phyloP scores from a whole-genome alignment of 2,888 invertebrate genomes.

The Heliconius charithonia region DNA sequence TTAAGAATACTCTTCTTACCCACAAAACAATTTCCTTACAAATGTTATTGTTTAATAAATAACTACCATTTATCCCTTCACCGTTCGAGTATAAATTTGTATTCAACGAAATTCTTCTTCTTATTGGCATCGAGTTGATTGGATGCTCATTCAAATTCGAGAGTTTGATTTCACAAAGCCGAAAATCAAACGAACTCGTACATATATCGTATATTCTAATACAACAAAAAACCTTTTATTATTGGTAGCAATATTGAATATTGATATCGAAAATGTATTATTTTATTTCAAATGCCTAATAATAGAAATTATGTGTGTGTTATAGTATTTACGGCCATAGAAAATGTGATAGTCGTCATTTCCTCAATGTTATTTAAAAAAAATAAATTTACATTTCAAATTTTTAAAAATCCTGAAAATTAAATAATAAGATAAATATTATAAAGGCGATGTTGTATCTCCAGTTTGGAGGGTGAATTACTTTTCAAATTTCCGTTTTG shows the following conservation, averaged over 20 bases:
- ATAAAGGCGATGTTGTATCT: too few species aligned
- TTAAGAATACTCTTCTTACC: neutral
- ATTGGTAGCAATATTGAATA: slow-evolving; percentile 10
- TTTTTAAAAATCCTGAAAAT: too few species aligned
- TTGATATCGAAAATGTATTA: neutral
- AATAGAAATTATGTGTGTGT: neutral
- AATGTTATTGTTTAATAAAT: slow-evolving; percentile 6
- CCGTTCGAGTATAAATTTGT: slow-evolving; percentile 41
- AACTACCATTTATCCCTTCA: slow-evolving; percentile 40
- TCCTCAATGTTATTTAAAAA: too few species aligned
- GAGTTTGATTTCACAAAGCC: slow-evolving; percentile 52
- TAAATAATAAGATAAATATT: too few species aligned
- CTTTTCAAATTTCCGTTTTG: too few species aligned
- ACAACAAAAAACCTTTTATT: slow-evolving; percentile 15
- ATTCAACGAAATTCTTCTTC: slow-evolving; percentile 39
- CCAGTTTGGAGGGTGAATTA: too few species aligned
- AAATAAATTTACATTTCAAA: too few species aligned
- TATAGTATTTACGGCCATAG: neutral
- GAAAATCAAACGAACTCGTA: slow-evolving; percentile 48
- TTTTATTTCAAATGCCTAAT: neutral
- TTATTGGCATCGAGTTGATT: slow-evolving; percentile 41
- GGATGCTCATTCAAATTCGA: slow-evolving; percentile 38
- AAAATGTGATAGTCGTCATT: neutral
- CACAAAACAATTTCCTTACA: neutral
- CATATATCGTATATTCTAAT: slow-evolving; percentile 24